Evolutionary conservation across 2,797 vertebrate genomes (phyloP).

Genomic region (Neopelma chrysocephalum): DNA sequence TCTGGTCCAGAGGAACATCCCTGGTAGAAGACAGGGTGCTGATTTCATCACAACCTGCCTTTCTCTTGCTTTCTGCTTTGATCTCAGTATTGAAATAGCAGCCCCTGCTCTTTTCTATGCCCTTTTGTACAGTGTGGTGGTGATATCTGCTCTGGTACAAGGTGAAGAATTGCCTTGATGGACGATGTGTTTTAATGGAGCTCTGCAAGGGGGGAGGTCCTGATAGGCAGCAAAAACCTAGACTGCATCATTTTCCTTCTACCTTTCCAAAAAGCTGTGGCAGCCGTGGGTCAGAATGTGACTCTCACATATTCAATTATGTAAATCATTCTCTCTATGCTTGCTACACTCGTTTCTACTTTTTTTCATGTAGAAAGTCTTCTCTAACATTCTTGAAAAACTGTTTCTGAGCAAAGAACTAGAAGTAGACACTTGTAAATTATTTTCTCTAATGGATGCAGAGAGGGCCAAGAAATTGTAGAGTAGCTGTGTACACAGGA

Average conservation of each 20-base stretch:
- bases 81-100: not conserved
- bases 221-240: not conserved
- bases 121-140: not conserved
- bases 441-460: not conserved
- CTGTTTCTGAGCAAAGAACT: not conserved
- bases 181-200: not conserved
- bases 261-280: not conserved
- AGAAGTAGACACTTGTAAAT: not conserved
- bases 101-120: not conserved
- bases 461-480: not conserved
- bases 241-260: not conserved
- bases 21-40: not conserved
- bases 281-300: not conserved
- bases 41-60: not conserved
- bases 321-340: not conserved
- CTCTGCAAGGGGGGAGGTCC: not conserved
- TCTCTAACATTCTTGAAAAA: not conserved
- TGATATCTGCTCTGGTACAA: not conserved
- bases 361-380: not conserved
- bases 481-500: not conserved
- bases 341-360: not conserved
- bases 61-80: not conserved
- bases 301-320: not conserved
- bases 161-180: not conserved
- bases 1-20: not conserved